Evolutionary conservation across 2,797 vertebrate species (phyloP), one percentile per base, ranked within the genome.

Genomic region (Lophius americanus): DNA sequence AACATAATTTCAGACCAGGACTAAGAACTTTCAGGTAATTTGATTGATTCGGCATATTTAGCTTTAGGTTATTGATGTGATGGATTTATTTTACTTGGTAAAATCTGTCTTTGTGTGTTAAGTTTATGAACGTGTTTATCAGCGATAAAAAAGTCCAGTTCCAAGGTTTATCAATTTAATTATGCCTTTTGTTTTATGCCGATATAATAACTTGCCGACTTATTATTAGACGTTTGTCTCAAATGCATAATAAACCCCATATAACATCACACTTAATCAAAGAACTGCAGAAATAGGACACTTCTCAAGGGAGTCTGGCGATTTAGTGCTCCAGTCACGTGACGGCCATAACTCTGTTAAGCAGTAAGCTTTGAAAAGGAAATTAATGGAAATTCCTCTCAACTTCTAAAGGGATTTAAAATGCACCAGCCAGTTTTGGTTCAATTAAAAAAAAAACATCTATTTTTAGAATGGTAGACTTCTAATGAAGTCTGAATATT

Each of bases 41-140:
- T 4, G 1, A 4, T 37, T 2, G 69, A 63, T 53, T 76, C 69
- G 56, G 79, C 64, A 1, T 43, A 5, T 4, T 5, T 3, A 13
- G 2, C 0, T 35, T 9, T 46, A 9, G 5, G 35, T 33, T 4
- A 33, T 64, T 0, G 3, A 8, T 3, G 0, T 2, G 38, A 53
- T 7, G 3, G 0, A 33, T 38, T 4, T 0, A 35, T 35, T 37
- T 0, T 0, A 0, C 47, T 13, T 1, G 1, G 23, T 37, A 41
- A 46, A 60, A 33, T 5, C 1, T 4, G 1, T 23, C 23, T 23
- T 23, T 23, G 23, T 1, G 23, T 23, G 2, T 23, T 23, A 2
- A 1, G 3, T 57, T 33, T 3, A 35, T 1, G 36, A 9, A 9
- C 53, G 14, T 9, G n/a, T 23, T 13, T 4, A 0, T 9, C 5